Evolutionary conservation across 1,140 invertebrate genomes (phyloP).

Genomic region (Heliconius melpomene): DNA sequence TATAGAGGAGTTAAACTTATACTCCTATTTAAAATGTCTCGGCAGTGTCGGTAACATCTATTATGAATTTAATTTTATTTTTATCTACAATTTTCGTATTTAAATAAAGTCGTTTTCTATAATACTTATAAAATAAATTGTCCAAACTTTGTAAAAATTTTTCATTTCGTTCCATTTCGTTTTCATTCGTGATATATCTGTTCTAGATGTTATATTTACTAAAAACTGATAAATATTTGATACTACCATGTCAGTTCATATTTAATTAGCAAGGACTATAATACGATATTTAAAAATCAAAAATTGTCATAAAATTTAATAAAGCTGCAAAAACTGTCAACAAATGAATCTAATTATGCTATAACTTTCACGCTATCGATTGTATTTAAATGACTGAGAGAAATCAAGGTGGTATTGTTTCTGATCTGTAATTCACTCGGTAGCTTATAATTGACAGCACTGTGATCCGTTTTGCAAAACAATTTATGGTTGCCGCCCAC

Average conservation of each 20-base stretch:
- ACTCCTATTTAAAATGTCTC: not conserved
- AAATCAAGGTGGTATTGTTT: constrained; percentile 1
- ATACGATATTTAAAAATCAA: too few species aligned
- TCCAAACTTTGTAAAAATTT: too few species aligned
- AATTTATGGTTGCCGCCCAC: constrained; percentile 51
- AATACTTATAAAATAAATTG: too few species aligned
- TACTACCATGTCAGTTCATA: too few species aligned
- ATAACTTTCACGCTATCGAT: constrained; percentile 12
- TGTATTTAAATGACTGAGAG: not conserved
- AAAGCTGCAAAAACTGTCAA: not conserved
- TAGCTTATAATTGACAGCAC: constrained; percentile 5
- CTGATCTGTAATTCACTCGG: not conserved
- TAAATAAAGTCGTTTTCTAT: too few species aligned
- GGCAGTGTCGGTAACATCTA: not conserved
- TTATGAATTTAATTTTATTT: not conserved
- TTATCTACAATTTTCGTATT: not conserved
- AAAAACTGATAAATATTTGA: too few species aligned
- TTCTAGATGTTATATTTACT: too few species aligned
- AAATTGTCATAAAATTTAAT: not conserved
- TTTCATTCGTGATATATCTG: too few species aligned
- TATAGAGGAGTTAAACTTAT: constrained; percentile 9
- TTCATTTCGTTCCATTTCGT: too few species aligned
- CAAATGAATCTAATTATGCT: not conserved
- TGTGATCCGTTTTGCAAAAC: constrained; percentile 46
- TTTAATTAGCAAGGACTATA: too few species aligned